These are phyloP conservation scores for Flexamia atlantica DNA, from an alignment of 2,888 invertebrate genomes.

Conservation along the genomic window DNA sequence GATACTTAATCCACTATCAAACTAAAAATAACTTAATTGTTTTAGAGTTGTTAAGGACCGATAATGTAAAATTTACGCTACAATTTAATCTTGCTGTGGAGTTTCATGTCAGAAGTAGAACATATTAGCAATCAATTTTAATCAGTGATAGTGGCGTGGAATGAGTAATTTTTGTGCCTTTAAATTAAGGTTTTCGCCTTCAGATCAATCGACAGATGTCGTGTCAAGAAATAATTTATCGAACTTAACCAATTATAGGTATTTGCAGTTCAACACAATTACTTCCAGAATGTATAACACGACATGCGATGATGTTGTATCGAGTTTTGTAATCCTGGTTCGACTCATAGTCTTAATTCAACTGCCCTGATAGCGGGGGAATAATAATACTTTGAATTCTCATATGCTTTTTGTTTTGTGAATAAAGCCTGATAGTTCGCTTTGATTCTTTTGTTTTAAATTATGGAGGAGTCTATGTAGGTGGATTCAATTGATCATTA, in stretches of 20 bases:
- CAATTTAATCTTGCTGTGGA: too few species aligned
- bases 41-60: too few species aligned
- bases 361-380: background rate
- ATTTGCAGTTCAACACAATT: background rate
- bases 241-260: background rate
- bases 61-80: too few species aligned
- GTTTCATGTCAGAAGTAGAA: too few species aligned
- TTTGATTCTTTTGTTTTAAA: too few species aligned
- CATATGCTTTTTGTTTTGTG: too few species aligned
- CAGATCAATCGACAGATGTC: background rate
- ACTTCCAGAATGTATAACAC: background rate
- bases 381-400: background rate
- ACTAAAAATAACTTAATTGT: too few species aligned
- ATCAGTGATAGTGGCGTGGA: background rate
- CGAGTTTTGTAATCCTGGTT: background rate
- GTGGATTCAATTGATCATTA: too few species aligned
- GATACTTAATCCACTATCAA: too few species aligned
- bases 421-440: too few species aligned
- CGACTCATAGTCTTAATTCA: background rate
- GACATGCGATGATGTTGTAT: background rate
- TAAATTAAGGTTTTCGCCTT: background rate
- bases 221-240: background rate
- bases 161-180: background rate
- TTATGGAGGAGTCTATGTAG: too few species aligned
- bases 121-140: too few species aligned